Conservation (phyloP, 2,797 vertebrate genomes). For the Discoglossus pictus region DNA sequence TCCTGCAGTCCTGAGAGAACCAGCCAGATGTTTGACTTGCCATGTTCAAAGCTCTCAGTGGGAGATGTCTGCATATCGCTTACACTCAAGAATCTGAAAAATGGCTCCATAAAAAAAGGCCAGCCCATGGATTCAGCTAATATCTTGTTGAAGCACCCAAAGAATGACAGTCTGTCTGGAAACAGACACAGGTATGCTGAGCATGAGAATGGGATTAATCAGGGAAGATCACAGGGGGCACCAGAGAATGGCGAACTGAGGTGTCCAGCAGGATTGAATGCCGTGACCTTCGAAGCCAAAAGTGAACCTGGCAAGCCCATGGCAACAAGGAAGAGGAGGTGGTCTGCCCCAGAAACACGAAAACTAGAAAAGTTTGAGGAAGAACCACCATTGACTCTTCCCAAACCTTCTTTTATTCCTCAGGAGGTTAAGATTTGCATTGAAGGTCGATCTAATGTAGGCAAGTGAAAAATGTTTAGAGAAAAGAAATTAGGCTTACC, state of each 20-base stretch:
- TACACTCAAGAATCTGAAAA: conserved; percentile 95
- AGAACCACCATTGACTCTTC: conserved; percentile 91
- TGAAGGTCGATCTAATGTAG: conserved; percentile 95
- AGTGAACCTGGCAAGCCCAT: conserved; percentile 74
- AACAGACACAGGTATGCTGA: conserved; percentile 79
- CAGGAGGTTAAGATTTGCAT: conserved; percentile 98
- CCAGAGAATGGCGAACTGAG: conserved; percentile 89
- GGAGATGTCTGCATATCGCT: conserved; percentile 99
- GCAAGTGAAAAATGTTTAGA: conserved; percentile 83
- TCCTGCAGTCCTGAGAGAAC: conserved; percentile 97
- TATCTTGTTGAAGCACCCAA: conserved; percentile 83
- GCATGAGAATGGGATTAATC: conserved; percentile 89
- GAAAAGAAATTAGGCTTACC: conserved; percentile 73
- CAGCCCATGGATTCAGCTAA: conserved; percentile 80
- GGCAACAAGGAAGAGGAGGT: conserved; percentile 88
- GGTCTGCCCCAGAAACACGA: conserved; percentile 95
- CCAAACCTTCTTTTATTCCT: conserved; percentile 95
- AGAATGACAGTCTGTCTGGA: conserved; percentile 73
- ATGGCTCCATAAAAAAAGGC: conserved; percentile 92
- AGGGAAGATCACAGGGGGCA: conserved; percentile 73
- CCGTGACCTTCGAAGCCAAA: conserved; percentile 75
- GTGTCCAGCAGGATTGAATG: conserved; percentile 78
- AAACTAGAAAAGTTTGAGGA: conserved; percentile 93
- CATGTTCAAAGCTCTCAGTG: conserved; percentile 94
- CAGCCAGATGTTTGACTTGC: conserved; percentile 93